Conservation (phyloP, 2,113 vertebrate species). For the Rallus limicola region DNA sequence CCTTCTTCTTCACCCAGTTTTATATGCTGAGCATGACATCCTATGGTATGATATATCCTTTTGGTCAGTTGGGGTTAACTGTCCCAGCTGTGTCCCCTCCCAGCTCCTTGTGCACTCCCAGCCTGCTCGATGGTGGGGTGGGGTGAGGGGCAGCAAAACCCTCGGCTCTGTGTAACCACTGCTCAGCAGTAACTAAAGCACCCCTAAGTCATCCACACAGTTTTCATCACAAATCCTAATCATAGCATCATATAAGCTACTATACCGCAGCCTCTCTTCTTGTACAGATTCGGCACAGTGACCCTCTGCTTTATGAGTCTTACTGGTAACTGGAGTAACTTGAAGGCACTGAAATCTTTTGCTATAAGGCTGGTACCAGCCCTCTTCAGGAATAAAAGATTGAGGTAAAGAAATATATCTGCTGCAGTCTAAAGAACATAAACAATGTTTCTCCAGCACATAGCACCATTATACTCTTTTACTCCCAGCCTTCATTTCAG, state of each 20-base stretch:
- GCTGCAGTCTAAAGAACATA: not conserved
- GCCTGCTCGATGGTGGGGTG: not conserved
- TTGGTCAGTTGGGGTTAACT: not conserved
- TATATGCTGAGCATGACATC: not conserved
- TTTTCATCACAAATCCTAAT: not conserved
- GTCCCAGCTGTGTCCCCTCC: not conserved
- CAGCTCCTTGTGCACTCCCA: no score
- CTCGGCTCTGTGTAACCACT: not conserved
- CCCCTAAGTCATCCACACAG: accelerated
- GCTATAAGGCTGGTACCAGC: not conserved
- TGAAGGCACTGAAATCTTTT: not conserved
- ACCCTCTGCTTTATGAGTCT: not conserved
- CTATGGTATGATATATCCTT: not conserved
- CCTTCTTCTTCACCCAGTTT: not conserved
- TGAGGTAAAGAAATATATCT: not conserved
- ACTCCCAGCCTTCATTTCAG: not conserved
- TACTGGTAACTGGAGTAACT: not conserved
- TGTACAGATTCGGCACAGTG: not conserved
- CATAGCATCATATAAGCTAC: not conserved
- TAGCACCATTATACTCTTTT: not conserved
- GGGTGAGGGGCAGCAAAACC: not conserved
- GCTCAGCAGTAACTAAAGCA: not conserved
- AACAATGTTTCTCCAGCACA: not conserved
- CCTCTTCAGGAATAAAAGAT: not conserved
- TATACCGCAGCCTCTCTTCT: not conserved